Percentiles rank a stretch among this genome's conserved stretches.
phyloP scores from a whole-genome alignment of 2,797 vertebrate species.

The Halcyon leucocephala region DNA sequence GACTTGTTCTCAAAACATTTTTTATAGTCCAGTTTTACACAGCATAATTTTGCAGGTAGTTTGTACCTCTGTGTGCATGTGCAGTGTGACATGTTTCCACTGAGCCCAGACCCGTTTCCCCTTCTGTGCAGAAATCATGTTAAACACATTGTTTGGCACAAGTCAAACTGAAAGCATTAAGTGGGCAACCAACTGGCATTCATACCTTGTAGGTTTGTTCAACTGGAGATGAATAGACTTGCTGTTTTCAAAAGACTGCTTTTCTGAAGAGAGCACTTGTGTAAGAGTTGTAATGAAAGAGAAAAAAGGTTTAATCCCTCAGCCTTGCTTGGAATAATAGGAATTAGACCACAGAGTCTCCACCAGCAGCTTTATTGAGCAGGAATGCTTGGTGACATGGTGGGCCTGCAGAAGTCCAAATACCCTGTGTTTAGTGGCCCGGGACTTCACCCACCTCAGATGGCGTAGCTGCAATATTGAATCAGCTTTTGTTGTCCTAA shows the following conservation, averaged over 20 bases:
- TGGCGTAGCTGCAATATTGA: rapidly evolving
- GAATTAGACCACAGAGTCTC: background rate
- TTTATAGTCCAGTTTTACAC: background rate
- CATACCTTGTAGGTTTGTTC: background rate
- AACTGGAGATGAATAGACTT: background rate
- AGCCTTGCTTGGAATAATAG: background rate
- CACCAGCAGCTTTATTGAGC: background rate
- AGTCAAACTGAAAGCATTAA: background rate
- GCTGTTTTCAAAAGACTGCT: background rate
- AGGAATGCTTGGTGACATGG: background rate
- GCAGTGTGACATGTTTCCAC: background rate
- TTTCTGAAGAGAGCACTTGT: background rate
- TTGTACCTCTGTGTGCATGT: background rate
- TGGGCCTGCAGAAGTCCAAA: background rate
- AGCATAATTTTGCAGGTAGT: background rate
- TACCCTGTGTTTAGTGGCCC: background rate
- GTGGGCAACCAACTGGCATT: background rate
- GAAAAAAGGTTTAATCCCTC: background rate
- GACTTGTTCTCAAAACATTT: background rate
- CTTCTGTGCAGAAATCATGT: background rate
- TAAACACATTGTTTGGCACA: background rate
- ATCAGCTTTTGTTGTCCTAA: background rate
- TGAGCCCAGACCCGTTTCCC: background rate
- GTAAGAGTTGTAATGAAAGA: background rate
- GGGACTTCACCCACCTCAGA: background rate